Conservation (phyloP, 2,888 invertebrate genomes). For the Caenorhabditis zanzibari region DNA sequence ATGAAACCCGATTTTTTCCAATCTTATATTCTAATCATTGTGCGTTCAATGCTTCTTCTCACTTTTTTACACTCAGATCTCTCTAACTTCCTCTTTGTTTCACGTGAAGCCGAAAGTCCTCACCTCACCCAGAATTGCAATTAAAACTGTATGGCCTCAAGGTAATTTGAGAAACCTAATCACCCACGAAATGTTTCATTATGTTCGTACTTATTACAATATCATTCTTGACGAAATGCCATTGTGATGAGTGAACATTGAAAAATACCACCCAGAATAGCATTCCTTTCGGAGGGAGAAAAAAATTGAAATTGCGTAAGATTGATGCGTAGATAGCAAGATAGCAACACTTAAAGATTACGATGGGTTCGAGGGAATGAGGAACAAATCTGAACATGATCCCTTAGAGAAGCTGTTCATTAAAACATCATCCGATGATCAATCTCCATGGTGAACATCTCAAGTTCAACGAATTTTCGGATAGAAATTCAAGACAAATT, state of each 20-base stretch:
- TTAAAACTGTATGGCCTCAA: neutral
- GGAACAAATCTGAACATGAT: conserved; percentile 9
- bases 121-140: neutral
- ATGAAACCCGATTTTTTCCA: neutral
- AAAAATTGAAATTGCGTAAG: conserved; percentile 34
- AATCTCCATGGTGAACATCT: neutral
- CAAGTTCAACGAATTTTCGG: neutral
- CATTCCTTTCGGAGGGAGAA: neutral
- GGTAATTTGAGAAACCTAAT: neutral
- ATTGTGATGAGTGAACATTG: conserved; percentile 25
- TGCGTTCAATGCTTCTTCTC: conserved; percentile 26
- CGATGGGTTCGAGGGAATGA: neutral
- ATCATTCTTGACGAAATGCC: conserved; percentile 8
- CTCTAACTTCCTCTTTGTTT: conserved; percentile 13
- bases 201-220: neutral
- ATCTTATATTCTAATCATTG: conserved; percentile 19
- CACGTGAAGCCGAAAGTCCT: conserved; percentile 6
- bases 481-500: neutral
- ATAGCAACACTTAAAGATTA: neutral
- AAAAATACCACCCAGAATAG: conserved; percentile 14
- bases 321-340: conserved; percentile 2
- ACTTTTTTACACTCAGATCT: conserved; percentile 28
- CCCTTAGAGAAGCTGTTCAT: neutral
- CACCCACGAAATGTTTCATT: conserved; percentile 4
- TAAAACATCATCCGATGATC: neutral